These are phyloP conservation scores for Leucoraja ocellata DNA, from an alignment of 2,797 vertebrate genomes.

Conservation along the genomic window DNA sequence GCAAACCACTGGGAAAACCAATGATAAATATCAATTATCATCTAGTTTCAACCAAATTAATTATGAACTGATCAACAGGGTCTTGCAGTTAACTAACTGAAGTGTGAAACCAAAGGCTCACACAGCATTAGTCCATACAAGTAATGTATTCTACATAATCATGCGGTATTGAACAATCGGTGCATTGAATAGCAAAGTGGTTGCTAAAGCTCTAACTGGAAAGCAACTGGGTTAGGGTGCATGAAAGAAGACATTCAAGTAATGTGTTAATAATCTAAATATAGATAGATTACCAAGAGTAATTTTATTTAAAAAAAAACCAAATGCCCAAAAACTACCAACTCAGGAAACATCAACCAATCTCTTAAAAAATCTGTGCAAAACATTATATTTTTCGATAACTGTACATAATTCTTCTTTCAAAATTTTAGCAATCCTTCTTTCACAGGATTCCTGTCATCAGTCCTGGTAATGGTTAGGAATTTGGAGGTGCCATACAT, in stretches of 20 bases:
- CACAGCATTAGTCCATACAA: neutral
- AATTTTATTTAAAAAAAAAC: neutral
- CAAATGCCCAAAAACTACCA: neutral
- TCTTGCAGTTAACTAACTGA: neutral
- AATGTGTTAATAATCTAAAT: neutral
- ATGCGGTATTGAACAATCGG: neutral
- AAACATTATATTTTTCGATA: neutral
- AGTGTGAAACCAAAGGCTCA: neutral
- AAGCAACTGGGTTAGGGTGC: neutral
- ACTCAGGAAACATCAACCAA: neutral
- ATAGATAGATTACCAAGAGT: neutral
- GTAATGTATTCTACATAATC: neutral
- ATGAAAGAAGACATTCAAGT: neutral
- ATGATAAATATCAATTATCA: too few species aligned
- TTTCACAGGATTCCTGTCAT: neutral
- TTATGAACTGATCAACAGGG: neutral
- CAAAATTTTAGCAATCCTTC: neutral
- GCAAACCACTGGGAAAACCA: neutral
- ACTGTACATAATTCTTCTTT: neutral
- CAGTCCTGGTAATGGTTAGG: neutral
- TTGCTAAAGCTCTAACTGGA: neutral
- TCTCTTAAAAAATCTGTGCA: neutral
- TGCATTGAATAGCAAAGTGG: neutral
- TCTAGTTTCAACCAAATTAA: neutral
- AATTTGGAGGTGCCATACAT: neutral